phyloP scores from a whole-genome alignment of 2,113 vertebrate species.

The Amphiprion ocellaris region DNA sequence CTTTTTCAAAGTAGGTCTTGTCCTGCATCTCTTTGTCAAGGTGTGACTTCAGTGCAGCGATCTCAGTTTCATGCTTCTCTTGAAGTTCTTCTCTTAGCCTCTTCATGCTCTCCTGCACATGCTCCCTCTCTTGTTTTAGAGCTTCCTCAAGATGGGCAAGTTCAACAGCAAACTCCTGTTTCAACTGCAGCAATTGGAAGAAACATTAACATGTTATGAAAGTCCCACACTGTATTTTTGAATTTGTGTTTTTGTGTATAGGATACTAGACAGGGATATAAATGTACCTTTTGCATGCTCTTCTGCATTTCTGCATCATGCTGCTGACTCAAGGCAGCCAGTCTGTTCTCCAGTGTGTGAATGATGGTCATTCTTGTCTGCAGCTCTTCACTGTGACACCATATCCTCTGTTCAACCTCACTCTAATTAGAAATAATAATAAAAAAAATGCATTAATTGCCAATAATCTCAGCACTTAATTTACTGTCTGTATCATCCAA shows the following conservation, averaged over 20 bases:
- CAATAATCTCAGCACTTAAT: not conserved
- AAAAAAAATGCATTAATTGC: not conserved
- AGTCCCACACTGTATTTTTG: not conserved
- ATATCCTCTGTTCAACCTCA: constrained; percentile 79
- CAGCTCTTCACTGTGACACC: constrained; percentile 82
- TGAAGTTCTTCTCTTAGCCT: constrained; percentile 79
- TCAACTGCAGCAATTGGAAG: constrained; percentile 73
- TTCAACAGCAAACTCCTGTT: constrained; percentile 77
- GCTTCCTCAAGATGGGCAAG: constrained; percentile 72
- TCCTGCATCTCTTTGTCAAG: constrained; percentile 66
- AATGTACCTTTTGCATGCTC: constrained; percentile 61
- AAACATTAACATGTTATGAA: not conserved
- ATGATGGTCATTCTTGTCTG: constrained; percentile 67
- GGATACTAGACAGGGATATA: not conserved
- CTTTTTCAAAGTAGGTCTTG: constrained; percentile 69
- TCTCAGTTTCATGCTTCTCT: constrained; percentile 57
- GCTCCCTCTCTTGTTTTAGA: constrained; percentile 55
- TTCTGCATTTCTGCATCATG: constrained; percentile 74
- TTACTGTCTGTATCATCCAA: not conserved
- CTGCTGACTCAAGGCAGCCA: constrained; percentile 79
- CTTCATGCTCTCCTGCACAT: constrained; percentile 69
- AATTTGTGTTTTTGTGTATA: not conserved
- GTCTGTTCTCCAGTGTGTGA: constrained; percentile 81
- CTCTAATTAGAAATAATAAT: constrained; percentile 45
- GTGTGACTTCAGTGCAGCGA: constrained; percentile 72